phyloP scores from a whole-genome alignment of 2,113 vertebrate genomes.

The Paralichthys olivaceus region DNA sequence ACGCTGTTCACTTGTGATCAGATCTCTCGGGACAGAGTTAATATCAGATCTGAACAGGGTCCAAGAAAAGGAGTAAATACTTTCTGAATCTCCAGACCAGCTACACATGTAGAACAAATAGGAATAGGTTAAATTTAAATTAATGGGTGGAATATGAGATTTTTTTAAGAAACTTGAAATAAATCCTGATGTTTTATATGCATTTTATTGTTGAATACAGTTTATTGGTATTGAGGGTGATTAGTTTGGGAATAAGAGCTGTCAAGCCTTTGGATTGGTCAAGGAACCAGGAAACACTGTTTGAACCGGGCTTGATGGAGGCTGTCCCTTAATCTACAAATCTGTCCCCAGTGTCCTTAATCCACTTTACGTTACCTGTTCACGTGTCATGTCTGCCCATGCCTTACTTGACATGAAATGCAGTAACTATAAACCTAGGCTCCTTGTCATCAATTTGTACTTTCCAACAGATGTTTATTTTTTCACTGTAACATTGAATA shows the following conservation, averaged over 20 bases:
- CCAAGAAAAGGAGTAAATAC: neutral
- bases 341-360: conserved; percentile 70
- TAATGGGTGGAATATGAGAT: conserved; percentile 34
- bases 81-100: neutral
- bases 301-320: conserved; percentile 42
- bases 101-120: conserved; percentile 16
- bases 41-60: no score
- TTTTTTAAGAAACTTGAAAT: conserved; percentile 68
- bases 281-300: conserved; percentile 41
- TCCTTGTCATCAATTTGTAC: conserved; percentile 66
- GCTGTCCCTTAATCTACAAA: conserved; percentile 47
- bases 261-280: conserved; percentile 40
- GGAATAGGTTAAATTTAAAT: conserved; percentile 33
- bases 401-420: conserved; percentile 79
- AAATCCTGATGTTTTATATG: conserved; percentile 73
- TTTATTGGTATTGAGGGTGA: conserved; percentile 54
- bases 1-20: no score
- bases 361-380: conserved; percentile 50
- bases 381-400: conserved; percentile 70
- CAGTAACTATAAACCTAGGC: conserved; percentile 66
- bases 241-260: conserved; percentile 37
- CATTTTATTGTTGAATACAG: conserved; percentile 70
- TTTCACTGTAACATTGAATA: conserved; percentile 69
- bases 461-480: conserved; percentile 74
- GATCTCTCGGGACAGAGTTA: no score